Percentiles rank a stretch among this genome's conserved stretches.
phyloP scores from a whole-genome alignment of 2,113 vertebrate species.

The Nycticryphes semicollaris region DNA sequence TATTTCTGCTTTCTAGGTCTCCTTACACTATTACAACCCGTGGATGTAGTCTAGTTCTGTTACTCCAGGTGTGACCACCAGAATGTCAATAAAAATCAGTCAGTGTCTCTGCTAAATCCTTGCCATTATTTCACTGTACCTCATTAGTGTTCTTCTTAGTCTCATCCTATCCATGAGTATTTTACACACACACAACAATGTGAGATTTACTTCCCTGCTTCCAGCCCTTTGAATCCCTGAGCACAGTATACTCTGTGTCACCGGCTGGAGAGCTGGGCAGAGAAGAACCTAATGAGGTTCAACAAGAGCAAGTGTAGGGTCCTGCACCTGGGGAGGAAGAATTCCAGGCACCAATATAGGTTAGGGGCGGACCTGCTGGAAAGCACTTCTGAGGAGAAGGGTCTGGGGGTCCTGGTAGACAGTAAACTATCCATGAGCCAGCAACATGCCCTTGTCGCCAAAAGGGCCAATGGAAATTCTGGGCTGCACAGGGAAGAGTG shows the following conservation, averaged over 20 bases:
- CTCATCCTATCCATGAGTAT: accelerated
- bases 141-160: neutral
- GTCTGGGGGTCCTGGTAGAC: too few relatives aligned
- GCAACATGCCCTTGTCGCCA: too few relatives aligned
- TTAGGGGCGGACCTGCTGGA: too few relatives aligned
- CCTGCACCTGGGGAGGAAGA: too few relatives aligned
- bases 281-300: too few relatives aligned
- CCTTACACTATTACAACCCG: neutral
- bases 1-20: constrained; percentile 46
- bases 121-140: neutral
- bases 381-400: too few relatives aligned
- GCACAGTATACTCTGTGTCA: neutral
- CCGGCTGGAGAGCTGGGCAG: too few relatives aligned
- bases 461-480: too few relatives aligned
- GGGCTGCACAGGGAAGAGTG: too few relatives aligned
- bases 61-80: neutral
- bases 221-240: neutral
- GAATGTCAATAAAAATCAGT: neutral
- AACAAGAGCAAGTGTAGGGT: too few relatives aligned
- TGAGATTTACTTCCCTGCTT: neutral
- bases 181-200: accelerated
- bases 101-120: neutral
- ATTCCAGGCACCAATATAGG: too few relatives aligned
- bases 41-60: neutral
- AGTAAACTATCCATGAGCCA: too few relatives aligned